Evolutionary conservation across 2,888 invertebrate species (phyloP), one percentile per base, ranked within the genome.

Genomic region (Zaprionus obscuricornis): DNA sequence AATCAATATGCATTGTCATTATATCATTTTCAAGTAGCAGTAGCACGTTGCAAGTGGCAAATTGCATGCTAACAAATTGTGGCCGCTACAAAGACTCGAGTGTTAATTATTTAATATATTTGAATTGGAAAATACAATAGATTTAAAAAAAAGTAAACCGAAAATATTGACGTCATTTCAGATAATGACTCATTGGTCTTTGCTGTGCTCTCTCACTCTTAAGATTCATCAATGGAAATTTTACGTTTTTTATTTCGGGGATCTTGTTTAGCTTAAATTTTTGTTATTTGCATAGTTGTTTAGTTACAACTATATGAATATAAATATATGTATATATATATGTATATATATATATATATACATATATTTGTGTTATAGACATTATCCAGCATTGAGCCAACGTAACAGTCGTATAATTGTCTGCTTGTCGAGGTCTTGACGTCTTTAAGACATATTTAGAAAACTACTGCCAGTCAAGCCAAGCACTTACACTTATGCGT

Each of bases 401-500:
- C 20, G 26, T 13, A 71, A 62, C 50, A 59, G 52, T 40, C 37
- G 26, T 27, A 39, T 31, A 31, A 67, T 54, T 68, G 73, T 67
- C 34, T 13, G 10, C 6, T 4, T 39, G 47, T 26, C 42, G 13
- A 1, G 18, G 16, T 10, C 1, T 10, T 14, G 11, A 17, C 3
- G 8, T 26, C 18, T 29, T 14, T 26, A 16, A 49, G 11, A 11
- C 13, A 26, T 20, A 4, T 49, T 39, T 36, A 17, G 51, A 11
- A 57, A 36, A 29, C n/a, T 40, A 18, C 27, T 46, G 17, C 13
- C 39, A 17, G 39, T 59, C 36, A 51, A 17, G 39, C 55, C 36
- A 51, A 69, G 49, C 68, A 69, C 63, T 69, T 62, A 62, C 51
- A 46, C 55, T 45, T 55, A 55, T 63, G 26, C 55, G 18, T 3